These are phyloP conservation scores for Chaetogeoica ovagalla DNA, from an alignment of 2,888 invertebrate genomes.

Conservation along the genomic window DNA sequence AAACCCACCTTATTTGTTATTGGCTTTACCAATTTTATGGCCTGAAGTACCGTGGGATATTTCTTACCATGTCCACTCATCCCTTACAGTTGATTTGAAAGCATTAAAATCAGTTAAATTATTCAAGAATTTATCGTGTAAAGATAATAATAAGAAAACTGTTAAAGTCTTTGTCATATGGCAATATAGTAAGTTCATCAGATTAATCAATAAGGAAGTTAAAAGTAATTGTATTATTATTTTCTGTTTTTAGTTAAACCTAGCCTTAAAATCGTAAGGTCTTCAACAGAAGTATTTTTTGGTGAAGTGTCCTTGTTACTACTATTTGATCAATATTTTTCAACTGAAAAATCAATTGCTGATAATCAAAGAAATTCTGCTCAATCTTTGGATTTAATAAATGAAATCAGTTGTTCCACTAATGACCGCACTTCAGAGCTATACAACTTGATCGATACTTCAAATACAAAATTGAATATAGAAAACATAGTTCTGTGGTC, in stretches of 20 bases:
- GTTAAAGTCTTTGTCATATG: conserved; percentile 41
- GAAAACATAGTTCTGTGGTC: conserved; percentile 31
- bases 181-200: conserved; percentile 29
- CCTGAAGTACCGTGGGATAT: conserved; percentile 35
- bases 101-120: background rate
- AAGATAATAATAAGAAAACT: background rate
- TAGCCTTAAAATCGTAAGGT: conserved; percentile 15
- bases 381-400: conserved; percentile 11
- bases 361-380: conserved; percentile 21
- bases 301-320: conserved; percentile 26
- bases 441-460: conserved; percentile 1
- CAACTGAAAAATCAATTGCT: background rate
- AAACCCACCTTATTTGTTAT: conserved; percentile 70
- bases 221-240: background rate
- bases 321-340: conserved; percentile 11
- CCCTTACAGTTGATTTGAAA: conserved; percentile 1
- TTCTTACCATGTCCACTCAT: conserved; percentile 45
- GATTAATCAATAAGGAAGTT: background rate
- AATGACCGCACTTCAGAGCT: conserved; percentile 23
- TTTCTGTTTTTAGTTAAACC: conserved; percentile 19
- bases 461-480: conserved; percentile 16
- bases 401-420: background rate
- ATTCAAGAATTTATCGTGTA: conserved; percentile 26
- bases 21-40: conserved; percentile 66
- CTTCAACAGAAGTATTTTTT: background rate